phyloP scores from a whole-genome alignment of 2,797 vertebrate genomes.

The Setipinna tenuifilis region DNA sequence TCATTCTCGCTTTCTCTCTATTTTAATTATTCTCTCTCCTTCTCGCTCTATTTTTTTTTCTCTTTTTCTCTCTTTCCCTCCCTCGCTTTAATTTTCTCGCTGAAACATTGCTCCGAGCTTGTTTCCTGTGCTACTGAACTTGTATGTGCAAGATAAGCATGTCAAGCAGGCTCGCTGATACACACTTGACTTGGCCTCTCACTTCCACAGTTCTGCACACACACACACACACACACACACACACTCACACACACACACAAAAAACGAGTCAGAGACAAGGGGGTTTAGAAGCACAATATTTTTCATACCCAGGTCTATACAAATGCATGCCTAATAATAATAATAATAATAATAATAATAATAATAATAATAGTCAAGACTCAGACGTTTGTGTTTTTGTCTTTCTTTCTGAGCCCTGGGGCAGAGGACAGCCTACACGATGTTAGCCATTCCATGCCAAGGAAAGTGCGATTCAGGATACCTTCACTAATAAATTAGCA shows the following conservation, averaged over 20 bases:
- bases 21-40: too few species aligned
- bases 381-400: slow-evolving; percentile 3
- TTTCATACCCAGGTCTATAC: slow-evolving; percentile 77
- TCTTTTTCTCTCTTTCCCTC: too few species aligned
- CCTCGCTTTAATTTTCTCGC: neutral
- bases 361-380: slow-evolving; percentile 46
- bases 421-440: slow-evolving; percentile 9
- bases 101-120: neutral
- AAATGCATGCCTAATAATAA: slow-evolving; percentile 76
- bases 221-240: slow-evolving; percentile 13
- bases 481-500: slow-evolving; percentile 54
- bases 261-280: slow-evolving; percentile 18
- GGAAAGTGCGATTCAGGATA: slow-evolving; percentile 49
- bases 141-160: neutral
- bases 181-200: neutral
- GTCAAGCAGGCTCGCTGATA: neutral
- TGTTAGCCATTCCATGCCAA: slow-evolving; percentile 17
- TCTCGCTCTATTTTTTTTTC: too few species aligned
- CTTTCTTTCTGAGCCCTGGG: neutral
- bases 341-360: slow-evolving; percentile 62
- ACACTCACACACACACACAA: slow-evolving; percentile 22
- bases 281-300: slow-evolving; percentile 74
- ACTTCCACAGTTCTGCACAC: too few species aligned
- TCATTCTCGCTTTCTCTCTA: too few species aligned
- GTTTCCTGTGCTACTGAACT: neutral